phyloP scores from a whole-genome alignment of 2,113 vertebrate genomes.

The Rhadina sibilatrix region DNA sequence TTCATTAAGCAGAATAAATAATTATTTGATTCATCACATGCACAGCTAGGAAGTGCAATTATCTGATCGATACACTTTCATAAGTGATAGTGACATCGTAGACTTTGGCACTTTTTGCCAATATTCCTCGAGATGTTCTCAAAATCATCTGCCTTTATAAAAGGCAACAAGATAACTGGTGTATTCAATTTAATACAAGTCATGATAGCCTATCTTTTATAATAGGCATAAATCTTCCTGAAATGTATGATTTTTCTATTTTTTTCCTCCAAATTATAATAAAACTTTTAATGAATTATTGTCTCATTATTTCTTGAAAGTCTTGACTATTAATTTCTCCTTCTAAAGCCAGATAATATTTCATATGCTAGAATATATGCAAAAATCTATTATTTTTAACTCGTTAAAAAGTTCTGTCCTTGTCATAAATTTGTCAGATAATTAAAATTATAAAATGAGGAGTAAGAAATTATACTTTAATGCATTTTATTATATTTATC shows the following conservation, averaged over 20 bases:
- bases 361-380: not conserved
- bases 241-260: not conserved
- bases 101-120: not conserved
- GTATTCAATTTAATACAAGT: not conserved
- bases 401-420: not conserved
- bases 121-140: not conserved
- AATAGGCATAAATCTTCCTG: not conserved
- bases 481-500: not conserved
- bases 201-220: not conserved
- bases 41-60: not conserved
- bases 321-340: not conserved
- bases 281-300: not conserved
- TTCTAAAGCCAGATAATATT: not conserved
- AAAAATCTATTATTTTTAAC: not conserved
- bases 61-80: not conserved
- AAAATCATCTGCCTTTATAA: not conserved
- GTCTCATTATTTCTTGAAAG: conserved; percentile 21
- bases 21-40: not conserved
- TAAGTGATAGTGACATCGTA: not conserved
- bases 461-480: not conserved
- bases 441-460: not conserved
- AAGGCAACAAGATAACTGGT: not conserved
- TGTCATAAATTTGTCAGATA: not conserved
- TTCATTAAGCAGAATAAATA: not conserved
- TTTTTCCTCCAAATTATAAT: not conserved